Base-by-base conservation (phyloP, 2,797 vertebrate species). In the Rhinatrema bivittatum region DNA sequence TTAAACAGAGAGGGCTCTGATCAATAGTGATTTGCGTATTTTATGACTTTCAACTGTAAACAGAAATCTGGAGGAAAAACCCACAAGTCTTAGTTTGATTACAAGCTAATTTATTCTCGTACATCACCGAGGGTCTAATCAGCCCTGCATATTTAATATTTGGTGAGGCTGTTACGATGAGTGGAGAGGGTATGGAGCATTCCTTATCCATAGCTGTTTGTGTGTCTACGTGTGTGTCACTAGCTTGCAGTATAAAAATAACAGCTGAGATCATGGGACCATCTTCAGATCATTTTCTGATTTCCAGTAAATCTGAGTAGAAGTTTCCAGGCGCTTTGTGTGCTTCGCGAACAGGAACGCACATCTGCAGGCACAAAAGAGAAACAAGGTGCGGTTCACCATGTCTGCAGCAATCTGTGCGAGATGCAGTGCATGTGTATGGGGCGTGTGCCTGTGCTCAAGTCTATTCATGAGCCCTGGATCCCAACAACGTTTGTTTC, bases 1-100 rank as follows among this genome's bases (percentile, higher is more conserved):
- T 81, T 79, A 79, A 80, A 79, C 73, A 83, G 76, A 76, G 52
- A 55, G 55, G 68, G 55, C 64, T 67, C 67, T 72, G 74, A 84
- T 81, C 77, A 81, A 79, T 81, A 76, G 72, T 57, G 70, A 71
- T 77, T 83, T 81, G 74, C 68, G 60, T 76, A 70, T 72, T 76
- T 82, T 78, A 63, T 10, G 65, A 79, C 78, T 70, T 81, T 72
- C 74, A 59, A 56, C 64, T 63, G 56, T 70, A 79, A 72, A 76
- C 78, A 75, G 68, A 78, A 71, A 68, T 60, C 67, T 49, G 53
- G n/a, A n/a, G 62, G 71, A 68, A 74, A 81, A 76, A 70, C 68
- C 71, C 68, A 70, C 70, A 70, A 60, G 61, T 72, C 62, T 65
- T 64, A 57, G 65, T 72, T 80, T 79, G 72, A 75, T 79, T 75